A percentile compares a stretch with the other conserved stretches of the same genome.
These are phyloP conservation scores for Armadillidium nasatum DNA, from an alignment of 1,140 invertebrate genomes.

Conservation along the genomic window DNA sequence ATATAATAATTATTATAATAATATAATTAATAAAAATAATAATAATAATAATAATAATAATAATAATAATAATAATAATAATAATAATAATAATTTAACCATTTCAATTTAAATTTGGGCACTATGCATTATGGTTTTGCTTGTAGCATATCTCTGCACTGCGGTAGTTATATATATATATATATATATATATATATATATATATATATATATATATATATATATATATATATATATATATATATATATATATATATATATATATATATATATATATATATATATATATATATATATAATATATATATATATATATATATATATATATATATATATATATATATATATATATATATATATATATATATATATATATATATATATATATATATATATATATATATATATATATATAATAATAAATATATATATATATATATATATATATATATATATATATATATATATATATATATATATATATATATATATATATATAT, in stretches of 20 bases:
- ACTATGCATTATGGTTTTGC: too few species aligned
- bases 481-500: too few species aligned
- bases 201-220: not conserved
- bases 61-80: too few species aligned
- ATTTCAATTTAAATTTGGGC: too few species aligned
- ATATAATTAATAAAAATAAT: too few species aligned
- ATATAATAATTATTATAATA: too few species aligned
- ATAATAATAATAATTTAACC: too few species aligned
- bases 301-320: not conserved
- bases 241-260: not conserved
- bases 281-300: not conserved
- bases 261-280: not conserved
- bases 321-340: conserved; percentile 6
- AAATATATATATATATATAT: too few species aligned
- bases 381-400: not conserved
- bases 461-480: too few species aligned
- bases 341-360: not conserved
- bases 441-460: not conserved
- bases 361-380: not conserved
- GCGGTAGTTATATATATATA: too few species aligned
- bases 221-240: not conserved
- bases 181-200: not conserved
- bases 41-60: too few species aligned
- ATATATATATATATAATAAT: not conserved
- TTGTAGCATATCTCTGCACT: too few species aligned